Percentiles rank a stretch among this genome's conserved stretches.
phyloP scores from a whole-genome alignment of 2,797 vertebrate species.

The Leptoclinus maculatus region DNA sequence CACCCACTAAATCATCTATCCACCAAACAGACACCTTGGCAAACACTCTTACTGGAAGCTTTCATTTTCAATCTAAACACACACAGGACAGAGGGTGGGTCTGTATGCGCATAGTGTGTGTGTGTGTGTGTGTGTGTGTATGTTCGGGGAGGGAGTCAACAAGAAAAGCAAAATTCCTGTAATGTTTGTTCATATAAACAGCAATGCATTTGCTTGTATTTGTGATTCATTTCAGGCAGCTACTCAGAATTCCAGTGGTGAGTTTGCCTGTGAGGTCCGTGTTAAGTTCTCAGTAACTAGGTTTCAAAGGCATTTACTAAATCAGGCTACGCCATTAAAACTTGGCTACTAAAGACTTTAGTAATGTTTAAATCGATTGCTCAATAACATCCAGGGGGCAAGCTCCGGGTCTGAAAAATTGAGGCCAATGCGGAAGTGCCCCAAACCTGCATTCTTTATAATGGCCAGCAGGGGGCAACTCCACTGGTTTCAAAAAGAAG shows the following conservation, averaged over 20 bases:
- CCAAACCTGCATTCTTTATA: not conserved
- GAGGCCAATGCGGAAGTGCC: not conserved
- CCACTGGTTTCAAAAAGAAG: not conserved
- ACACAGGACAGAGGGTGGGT: conserved; percentile 7
- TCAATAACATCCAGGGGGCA: not conserved
- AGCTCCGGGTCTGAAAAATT: not conserved
- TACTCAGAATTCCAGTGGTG: not conserved
- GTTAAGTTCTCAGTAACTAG: not conserved
- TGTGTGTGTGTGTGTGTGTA: not conserved
- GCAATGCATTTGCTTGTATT: not conserved
- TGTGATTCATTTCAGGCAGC: not conserved
- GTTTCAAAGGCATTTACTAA: not conserved
- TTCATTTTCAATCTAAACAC: conserved; percentile 68
- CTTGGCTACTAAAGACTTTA: not conserved
- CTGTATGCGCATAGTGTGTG: not conserved
- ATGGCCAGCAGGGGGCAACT: not conserved
- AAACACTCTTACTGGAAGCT: conserved; percentile 66
- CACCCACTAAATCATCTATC: conserved; percentile 74
- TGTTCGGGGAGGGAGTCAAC: not conserved
- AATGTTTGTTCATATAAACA: not conserved
- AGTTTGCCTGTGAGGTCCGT: not conserved
- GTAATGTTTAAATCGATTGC: not conserved
- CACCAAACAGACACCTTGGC: conserved; percentile 56
- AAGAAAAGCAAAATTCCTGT: conserved; percentile 10
- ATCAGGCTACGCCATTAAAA: not conserved